A percentile compares a stretch with the other conserved stretches of the same genome.
phyloP scores from a whole-genome alignment of 1,140 invertebrate genomes.

The Neodiprion fabricii region DNA sequence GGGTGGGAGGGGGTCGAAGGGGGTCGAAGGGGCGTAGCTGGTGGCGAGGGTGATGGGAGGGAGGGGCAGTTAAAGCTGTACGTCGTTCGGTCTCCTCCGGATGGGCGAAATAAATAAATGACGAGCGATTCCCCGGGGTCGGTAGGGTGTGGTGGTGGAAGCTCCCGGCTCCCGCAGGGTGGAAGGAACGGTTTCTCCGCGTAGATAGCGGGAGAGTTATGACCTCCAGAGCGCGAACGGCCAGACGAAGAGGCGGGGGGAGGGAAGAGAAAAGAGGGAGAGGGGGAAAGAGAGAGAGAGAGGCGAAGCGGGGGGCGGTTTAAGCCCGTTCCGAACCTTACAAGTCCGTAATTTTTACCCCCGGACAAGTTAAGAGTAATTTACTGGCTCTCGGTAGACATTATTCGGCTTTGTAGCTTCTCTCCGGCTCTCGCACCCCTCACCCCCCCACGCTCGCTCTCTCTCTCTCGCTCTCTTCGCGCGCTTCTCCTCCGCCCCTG shows the following conservation, averaged over 20 bases:
- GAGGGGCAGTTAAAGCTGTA: background rate
- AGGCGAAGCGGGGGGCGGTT: conserved; percentile 28
- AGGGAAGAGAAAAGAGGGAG: conserved; percentile 25
- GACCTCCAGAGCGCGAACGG: conserved; percentile 27
- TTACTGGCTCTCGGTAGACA: conserved; percentile 49
- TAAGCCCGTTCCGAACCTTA: conserved; percentile 47
- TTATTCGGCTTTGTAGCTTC: conserved; percentile 33
- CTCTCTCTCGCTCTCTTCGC: background rate
- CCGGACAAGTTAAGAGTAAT: conserved; percentile 59
- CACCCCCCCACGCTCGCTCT: conserved; percentile 12
- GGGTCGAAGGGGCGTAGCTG: background rate
- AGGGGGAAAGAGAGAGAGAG: conserved; percentile 3
- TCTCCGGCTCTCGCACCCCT: conserved; percentile 17
- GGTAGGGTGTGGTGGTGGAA: background rate
- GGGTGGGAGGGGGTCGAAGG: background rate
- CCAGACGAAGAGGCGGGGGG: background rate
- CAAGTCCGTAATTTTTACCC: conserved; percentile 60
- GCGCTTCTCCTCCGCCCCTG: background rate
- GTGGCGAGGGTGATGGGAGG: too few species aligned
- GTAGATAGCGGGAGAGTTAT: conserved; percentile 59
- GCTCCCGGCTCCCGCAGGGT: conserved; percentile 12
- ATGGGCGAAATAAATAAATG: conserved; percentile 56
- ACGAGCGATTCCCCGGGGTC: conserved; percentile 48
- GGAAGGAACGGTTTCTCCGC: conserved; percentile 43
- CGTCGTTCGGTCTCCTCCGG: conserved; percentile 32